Base-by-base conservation (phyloP, 1,140 invertebrate species). In the Asbolus verrucosus region DNA sequence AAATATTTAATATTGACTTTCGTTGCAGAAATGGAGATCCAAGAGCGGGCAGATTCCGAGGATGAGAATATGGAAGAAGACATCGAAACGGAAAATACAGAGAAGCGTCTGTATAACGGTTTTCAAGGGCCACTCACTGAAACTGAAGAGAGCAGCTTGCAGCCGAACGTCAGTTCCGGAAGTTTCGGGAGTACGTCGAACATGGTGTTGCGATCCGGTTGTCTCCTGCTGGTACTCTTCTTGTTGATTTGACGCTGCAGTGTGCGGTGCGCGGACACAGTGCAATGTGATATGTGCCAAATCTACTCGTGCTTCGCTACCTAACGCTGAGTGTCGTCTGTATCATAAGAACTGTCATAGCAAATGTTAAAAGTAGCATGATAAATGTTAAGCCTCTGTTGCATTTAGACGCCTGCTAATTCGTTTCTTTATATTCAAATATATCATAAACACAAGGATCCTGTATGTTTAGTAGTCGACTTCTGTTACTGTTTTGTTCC, bases 261-360 rank as follows among this genome's bases (percentile, higher is more conserved):
- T 62, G 60, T 63, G 59, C 71, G 68, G 68, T 72, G 71, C 67
- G 69, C 69, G 73, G 66, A 78, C 70, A 77, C 75, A 75, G 63
- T 77, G 71, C 71, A 67, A 72, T 76, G 78, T 80, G 77, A 77
- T 77, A 81, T 80, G 80, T 81, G 80, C 80, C 80, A 81, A 81
- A 80, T 76, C 73, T 79, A 78, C 69, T 75, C 74, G 77, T 80
- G 80, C 80, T 81, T 81, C 74, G 79, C 79, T 77, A 76, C 65
- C 69, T 72, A 75, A 74, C 70, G 77, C 74, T 78, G 70, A 69
- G 72, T 77, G 72, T 76, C 75, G 63, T 62, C 24, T 73, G 72
- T 77, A 75, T 73, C 50, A 75, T 72, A 65, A 36, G 54, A 67
- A 66, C 63, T 67, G 21, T 46, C 63, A 39, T 71, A 71, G 54